A percentile compares a stretch with the other conserved stretches of the same genome.
These are phyloP conservation scores for Biston stratarius DNA, from an alignment of 2,888 invertebrate genomes.

Conservation along the genomic window DNA sequence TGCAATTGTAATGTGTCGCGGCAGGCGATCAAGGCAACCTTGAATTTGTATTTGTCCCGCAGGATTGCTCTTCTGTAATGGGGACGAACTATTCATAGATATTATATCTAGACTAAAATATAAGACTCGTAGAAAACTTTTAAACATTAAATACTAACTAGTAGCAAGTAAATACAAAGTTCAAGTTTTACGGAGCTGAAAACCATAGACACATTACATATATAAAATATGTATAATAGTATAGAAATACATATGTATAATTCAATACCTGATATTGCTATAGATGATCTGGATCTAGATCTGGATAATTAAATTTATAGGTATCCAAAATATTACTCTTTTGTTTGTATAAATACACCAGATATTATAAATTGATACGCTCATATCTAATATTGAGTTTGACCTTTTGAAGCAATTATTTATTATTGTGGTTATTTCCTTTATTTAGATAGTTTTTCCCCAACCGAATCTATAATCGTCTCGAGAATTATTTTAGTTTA, in stretches of 20 bases:
- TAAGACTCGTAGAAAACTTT: not conserved
- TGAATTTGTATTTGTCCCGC: conserved; percentile 34
- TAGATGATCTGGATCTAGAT: too few relatives aligned
- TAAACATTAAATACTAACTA: not conserved
- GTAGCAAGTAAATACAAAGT: not conserved
- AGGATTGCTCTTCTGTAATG: conserved; percentile 23
- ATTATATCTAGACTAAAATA: not conserved
- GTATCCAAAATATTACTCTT: not conserved
- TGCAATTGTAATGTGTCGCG: conserved; percentile 33
- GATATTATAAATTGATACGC: not conserved
- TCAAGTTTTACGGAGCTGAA: too few relatives aligned
- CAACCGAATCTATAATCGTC: not conserved
- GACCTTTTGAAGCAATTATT: conserved; percentile 1
- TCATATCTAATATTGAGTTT: not conserved
- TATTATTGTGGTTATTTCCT: not conserved
- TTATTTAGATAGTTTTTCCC: not conserved
- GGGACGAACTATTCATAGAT: conserved; percentile 7
- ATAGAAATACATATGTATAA: too few relatives aligned
- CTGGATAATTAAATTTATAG: too few relatives aligned
- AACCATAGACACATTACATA: too few relatives aligned
- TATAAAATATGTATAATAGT: too few relatives aligned
- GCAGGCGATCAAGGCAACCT: conserved; percentile 24
- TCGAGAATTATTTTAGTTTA: conserved; percentile 1
- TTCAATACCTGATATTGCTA: too few relatives aligned
- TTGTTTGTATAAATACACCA: not conserved